Evolutionary conservation across 35 echinoderm and acorn worm genomes (phyloP).

Genomic region (Ophiothrix spiculata): DNA sequence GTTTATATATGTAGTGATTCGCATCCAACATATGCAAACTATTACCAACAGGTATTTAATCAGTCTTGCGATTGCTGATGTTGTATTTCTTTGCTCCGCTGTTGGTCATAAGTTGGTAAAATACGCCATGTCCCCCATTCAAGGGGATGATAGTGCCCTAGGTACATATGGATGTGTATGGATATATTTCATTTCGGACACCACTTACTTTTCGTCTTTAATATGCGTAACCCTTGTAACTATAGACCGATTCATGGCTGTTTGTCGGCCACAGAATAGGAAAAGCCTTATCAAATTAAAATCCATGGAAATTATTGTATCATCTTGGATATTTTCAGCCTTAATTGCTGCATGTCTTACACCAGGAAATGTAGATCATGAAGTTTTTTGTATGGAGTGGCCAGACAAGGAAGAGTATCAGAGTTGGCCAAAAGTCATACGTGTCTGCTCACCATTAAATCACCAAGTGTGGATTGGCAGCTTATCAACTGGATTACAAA

Average conservation of each 20-base stretch:
- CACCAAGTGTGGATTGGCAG: constrained; percentile 14
- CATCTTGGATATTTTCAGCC: constrained; percentile 44
- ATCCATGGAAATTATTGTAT: constrained; percentile 8
- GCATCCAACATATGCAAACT: constrained; percentile 70
- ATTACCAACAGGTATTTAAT: constrained; percentile 83
- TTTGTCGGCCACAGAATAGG: constrained; percentile 59
- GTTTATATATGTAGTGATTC: constrained; percentile 82
- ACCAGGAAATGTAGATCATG: constrained; percentile 35
- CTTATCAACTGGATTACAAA: constrained; percentile 58
- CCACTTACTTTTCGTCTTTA: constrained; percentile 80
- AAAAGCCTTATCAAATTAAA: constrained; percentile 2
- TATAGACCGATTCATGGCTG: constrained; percentile 79
- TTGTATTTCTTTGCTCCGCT: constrained; percentile 68
- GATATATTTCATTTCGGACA: constrained; percentile 63
- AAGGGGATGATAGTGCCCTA: constrained; percentile 47
- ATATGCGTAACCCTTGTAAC: constrained; percentile 76
- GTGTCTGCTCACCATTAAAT: constrained; percentile 25
- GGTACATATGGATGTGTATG: constrained; percentile 63
- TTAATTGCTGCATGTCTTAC: constrained; percentile 55
- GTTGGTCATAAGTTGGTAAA: constrained; percentile 75
- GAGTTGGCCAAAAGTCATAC: constrained; percentile 26
- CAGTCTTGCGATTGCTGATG: constrained; percentile 75
- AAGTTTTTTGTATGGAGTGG: constrained; percentile 36
- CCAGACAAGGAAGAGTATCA: constrained; percentile 26
- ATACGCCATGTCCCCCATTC: constrained; percentile 47